These are phyloP conservation scores for Myotis vivesi DNA, from an alignment of 2,797 vertebrate genomes.

Conservation along the genomic window DNA sequence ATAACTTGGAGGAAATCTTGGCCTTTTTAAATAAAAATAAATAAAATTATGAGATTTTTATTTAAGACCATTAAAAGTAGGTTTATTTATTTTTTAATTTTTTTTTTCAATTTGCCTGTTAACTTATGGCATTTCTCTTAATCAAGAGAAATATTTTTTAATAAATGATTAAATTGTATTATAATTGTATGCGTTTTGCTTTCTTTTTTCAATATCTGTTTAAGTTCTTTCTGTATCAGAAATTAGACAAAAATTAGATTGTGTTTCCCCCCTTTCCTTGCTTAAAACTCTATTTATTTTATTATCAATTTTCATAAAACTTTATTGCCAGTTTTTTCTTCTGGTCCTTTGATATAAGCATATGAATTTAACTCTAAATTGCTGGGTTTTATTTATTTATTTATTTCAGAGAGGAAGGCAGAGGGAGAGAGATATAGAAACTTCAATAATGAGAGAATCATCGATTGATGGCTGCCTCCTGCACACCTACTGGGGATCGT, in stretches of 20 bases:
- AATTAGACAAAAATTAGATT: conserved; percentile 43
- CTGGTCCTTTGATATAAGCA: background rate
- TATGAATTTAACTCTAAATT: background rate
- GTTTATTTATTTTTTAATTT: background rate
- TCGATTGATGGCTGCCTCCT: no score
- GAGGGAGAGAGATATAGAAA: no score
- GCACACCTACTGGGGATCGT: no score
- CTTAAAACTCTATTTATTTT: conserved; percentile 46
- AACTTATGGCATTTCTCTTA: conserved; percentile 45
- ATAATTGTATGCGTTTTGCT: background rate
- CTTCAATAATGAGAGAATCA: no score
- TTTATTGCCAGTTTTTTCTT: background rate
- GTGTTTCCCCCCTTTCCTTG: background rate
- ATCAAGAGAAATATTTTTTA: conserved; percentile 30
- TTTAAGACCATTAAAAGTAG: conserved; percentile 24
- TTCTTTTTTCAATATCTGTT: conserved; percentile 1
- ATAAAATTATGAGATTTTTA: background rate
- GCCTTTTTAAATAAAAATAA: background rate
- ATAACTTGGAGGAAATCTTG: background rate
- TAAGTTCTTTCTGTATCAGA: conserved; percentile 35
- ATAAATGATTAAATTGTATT: conserved; percentile 9
- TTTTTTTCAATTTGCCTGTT: background rate
- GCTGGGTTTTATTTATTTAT: background rate
- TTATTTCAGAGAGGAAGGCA: no score
- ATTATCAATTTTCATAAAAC: background rate